Percentiles rank a stretch among this genome's conserved stretches.
Evolutionary conservation across 2,888 invertebrate genomes (phyloP).

Genomic region (Pristionchus japonicus): DNA sequence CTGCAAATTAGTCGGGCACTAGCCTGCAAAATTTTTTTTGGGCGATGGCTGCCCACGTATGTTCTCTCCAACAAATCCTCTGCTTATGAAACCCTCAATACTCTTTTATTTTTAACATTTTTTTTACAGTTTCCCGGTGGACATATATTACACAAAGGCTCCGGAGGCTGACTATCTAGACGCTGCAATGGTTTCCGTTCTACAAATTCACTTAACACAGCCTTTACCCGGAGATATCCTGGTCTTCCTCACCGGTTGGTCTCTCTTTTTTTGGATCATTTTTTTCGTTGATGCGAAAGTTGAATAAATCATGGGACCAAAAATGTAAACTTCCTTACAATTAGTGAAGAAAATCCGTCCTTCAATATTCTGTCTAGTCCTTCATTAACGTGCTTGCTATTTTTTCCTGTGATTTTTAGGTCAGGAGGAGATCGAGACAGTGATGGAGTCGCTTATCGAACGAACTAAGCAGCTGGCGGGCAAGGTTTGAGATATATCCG

Average conservation of each 20-base stretch:
- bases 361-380: no score
- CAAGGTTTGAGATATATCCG: slow-evolving; percentile 78
- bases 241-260: slow-evolving; percentile 89
- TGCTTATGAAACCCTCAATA: no score
- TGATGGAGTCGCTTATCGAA: slow-evolving; percentile 81
- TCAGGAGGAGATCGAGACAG: slow-evolving; percentile 74
- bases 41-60: no score
- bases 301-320: no score
- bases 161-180: slow-evolving; percentile 99
- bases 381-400: no score
- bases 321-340: no score
- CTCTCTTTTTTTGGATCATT: background rate
- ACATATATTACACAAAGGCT: slow-evolving; percentile 98
- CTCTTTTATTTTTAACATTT: background rate
- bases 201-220: slow-evolving; percentile 98
- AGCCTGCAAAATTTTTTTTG: no score
- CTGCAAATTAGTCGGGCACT: no score
- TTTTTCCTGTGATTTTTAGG: slow-evolving; percentile 48
- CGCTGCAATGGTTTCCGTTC: slow-evolving; percentile 80
- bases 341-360: no score
- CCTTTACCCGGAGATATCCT: slow-evolving; percentile 91
- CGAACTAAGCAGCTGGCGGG: slow-evolving; percentile 91
- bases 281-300: no score
- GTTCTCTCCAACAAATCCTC: no score
- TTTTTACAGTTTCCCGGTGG: slow-evolving; percentile 83